These are phyloP conservation scores for Melanerpes aurifrons DNA, from an alignment of 2,113 vertebrate species.

Conservation along the genomic window DNA sequence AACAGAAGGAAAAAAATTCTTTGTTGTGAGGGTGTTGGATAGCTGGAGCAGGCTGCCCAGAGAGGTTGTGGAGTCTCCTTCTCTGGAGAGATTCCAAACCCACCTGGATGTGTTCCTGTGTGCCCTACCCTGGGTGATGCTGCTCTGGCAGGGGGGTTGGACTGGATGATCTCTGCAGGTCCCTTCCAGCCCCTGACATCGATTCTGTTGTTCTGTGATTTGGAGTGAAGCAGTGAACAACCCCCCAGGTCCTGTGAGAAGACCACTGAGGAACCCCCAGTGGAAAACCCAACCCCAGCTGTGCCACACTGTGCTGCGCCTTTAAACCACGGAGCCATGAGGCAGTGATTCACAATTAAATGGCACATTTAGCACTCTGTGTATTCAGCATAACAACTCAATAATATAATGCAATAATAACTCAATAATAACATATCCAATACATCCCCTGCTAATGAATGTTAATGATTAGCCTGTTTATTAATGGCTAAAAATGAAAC, in stretches of 20 bases:
- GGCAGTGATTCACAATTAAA: constrained; percentile 41
- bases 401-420: constrained; percentile 33
- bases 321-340: not conserved
- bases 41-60: too few relatives aligned
- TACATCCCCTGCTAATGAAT: not conserved
- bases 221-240: not conserved
- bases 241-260: not conserved
- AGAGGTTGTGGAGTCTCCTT: too few relatives aligned
- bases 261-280: not conserved
- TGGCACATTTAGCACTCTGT: not conserved
- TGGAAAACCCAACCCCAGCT: not conserved
- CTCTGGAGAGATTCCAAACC: too few relatives aligned
- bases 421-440: constrained; percentile 25
- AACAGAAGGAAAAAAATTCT: too few relatives aligned
- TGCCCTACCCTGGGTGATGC: too few relatives aligned
- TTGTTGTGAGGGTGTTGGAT: too few relatives aligned
- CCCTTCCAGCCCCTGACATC: too few relatives aligned
- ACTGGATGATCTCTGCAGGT: too few relatives aligned
- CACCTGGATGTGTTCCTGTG: too few relatives aligned
- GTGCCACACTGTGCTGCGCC: not conserved
- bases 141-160: too few relatives aligned
- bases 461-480: constrained; percentile 28
- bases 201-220: not conserved
- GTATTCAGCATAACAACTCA: constrained; percentile 42
- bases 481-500: constrained; percentile 33